Evolutionary conservation across 2,888 invertebrate species (phyloP), one percentile per base, ranked within the genome.

Genomic region (Apamea epomidion): DNA sequence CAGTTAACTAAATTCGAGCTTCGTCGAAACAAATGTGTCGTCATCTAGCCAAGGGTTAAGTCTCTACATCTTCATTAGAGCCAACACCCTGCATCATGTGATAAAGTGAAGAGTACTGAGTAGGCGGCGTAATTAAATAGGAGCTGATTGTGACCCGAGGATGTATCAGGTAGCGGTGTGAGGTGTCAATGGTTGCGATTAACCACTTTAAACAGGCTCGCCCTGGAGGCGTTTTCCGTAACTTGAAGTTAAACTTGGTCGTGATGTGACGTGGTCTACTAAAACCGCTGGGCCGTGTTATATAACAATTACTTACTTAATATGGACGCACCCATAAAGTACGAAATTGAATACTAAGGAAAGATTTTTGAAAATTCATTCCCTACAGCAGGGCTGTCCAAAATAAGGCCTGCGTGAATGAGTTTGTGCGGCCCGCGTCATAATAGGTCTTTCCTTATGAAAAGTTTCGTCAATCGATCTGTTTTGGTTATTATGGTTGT

Each of bases 21-120:
- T 60, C n/a, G 12, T n/a, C n/a, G n/a, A 60, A 75, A 76, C 25
- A 25, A 69, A 82, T 76, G 62, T 37, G 10, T 45, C 58, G 68
- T 12, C 68, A 54, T 64, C 37, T 60, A 60, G 58, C n/a, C 58
- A n/a, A 60, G n/a, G 18, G 45, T 29, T 76, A 14, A 16, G 18
- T 37, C 45, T 6, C 21, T 83, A 58, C 21, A 76, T 76, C 62
- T 76, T 83, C 81, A 83, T 81, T 81, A 83, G 54, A 58, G 37
- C 37, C 37, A 64, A 69, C 62, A 45, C 62, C 25, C 45, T 64
- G 12, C 58, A 69, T 58, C 54, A 29, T 25, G n/a, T 60, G 62
- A 64, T 37, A 77, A n/a, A 70, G 25, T 16, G 62, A 29, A 58
- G 69, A n/a, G 58, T n/a, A 12, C 58, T 12, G 58, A 58, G 81